Evolutionary conservation across 2,113 vertebrate species (phyloP).

Genomic region (Xiphophorus couchianus): DNA sequence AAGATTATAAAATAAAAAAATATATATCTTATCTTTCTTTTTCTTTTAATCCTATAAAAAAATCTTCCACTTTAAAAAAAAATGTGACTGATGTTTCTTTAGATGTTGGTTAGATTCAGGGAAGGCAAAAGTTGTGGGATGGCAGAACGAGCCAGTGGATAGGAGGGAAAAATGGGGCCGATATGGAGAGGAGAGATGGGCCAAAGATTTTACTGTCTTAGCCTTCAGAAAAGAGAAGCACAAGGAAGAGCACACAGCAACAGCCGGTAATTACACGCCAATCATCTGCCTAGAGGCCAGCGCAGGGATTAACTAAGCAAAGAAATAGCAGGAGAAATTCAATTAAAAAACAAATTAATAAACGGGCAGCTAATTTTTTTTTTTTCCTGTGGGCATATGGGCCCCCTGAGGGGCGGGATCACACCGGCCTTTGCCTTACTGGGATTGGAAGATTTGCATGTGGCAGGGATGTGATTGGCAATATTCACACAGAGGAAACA

Average conservation of each 20-base stretch:
- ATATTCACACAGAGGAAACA: neutral
- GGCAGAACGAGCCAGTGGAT: constrained; percentile 7
- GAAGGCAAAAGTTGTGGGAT: constrained; percentile 36
- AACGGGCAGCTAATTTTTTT: constrained; percentile 25
- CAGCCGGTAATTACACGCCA: constrained; percentile 79
- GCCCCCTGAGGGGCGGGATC: constrained; percentile 17
- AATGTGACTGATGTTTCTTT: constrained; percentile 40
- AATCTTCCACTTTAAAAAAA: constrained; percentile 42
- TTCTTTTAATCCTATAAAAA: constrained; percentile 40
- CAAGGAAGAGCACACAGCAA: constrained; percentile 57
- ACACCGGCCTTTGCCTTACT: constrained; percentile 12
- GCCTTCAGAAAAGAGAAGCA: constrained; percentile 35
- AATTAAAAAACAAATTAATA: constrained; percentile 78
- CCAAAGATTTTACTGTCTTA: constrained; percentile 42
- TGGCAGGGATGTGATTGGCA: neutral
- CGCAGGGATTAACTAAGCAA: constrained; percentile 73
- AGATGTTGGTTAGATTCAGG: constrained; percentile 28
- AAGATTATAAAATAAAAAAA: constrained; percentile 62
- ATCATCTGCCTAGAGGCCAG: constrained; percentile 73
- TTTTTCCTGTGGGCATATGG: constrained; percentile 28
- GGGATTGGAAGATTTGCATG: constrained; percentile 1
- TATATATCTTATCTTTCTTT: constrained; percentile 2
- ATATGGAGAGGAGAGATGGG: constrained; percentile 37
- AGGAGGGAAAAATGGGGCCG: constrained; percentile 7
- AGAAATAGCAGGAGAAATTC: constrained; percentile 76